Evolutionary conservation across 2,113 vertebrate species (phyloP).

Genomic region (Otis tarda): DNA sequence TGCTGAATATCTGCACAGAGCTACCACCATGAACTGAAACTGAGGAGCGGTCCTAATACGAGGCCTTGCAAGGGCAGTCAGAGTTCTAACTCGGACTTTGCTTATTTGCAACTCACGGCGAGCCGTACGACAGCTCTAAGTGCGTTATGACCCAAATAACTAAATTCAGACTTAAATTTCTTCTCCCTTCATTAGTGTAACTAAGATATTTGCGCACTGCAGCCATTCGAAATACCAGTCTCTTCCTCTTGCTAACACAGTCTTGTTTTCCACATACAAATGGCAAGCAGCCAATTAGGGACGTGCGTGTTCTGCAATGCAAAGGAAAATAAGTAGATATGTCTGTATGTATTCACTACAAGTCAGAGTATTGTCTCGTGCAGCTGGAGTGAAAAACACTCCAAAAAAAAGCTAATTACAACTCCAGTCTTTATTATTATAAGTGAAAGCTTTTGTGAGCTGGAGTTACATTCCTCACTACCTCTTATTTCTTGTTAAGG

Average conservation of each 20-base stretch:
- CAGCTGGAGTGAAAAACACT: constrained; percentile 55
- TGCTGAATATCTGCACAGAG: not conserved
- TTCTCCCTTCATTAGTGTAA: not conserved
- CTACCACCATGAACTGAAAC: not conserved
- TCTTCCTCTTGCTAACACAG: not conserved
- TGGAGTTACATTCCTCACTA: constrained; percentile 1
- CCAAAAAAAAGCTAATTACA: constrained; percentile 48
- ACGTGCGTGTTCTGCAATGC: constrained; percentile 14
- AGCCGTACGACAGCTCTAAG: not conserved
- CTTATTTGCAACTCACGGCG: not conserved
- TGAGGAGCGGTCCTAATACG: fast-evolving
- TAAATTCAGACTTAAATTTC: not conserved
- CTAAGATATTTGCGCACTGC: not conserved
- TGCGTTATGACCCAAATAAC: not conserved
- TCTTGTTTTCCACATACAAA: not conserved
- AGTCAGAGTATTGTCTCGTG: constrained; percentile 47
- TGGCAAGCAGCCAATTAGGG: constrained; percentile 39
- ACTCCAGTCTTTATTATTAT: constrained; percentile 16
- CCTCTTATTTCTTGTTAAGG: not conserved
- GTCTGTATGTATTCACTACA: constrained; percentile 24
- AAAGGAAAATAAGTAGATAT: constrained; percentile 52
- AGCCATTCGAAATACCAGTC: not conserved
- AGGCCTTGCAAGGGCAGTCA: not conserved
- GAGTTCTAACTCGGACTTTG: not conserved
- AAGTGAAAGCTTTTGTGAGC: not conserved